Evolutionary conservation across 2,797 vertebrate genomes (phyloP), one percentile per base, ranked within the genome.

Genomic region (Oryzias dopingdopingensis): DNA sequence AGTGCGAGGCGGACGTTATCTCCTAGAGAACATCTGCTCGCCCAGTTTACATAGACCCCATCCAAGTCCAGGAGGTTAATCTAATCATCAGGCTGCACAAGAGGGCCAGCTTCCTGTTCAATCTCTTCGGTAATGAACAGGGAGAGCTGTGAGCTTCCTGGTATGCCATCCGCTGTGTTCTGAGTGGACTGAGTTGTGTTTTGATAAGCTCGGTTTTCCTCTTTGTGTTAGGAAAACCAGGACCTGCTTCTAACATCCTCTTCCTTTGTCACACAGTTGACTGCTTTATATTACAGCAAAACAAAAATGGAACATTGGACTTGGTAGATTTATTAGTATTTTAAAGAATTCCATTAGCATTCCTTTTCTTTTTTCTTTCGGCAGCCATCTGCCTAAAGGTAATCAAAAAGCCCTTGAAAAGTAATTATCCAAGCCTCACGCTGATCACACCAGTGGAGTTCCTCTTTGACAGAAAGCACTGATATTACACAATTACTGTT

Each of bases 1-100:
- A 80, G 82, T 37, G 46, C 46, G 70, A 83, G 79, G 81, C 80
- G 75, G 61, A 60, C 60, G 78, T 88, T 93, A 93, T 93, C 92
- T 92, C 77, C 82, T 82, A 83, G 91, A 90, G 90, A 90, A 92
- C 92, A 93, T 93, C 92, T 90, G 88, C 12, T 86, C 80, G 76
- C 79, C n/a, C 67, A 77, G 90, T 92, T 87, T 86, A 86, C 86
- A 83, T 80, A 85, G 85, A 65, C 65, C 59, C 65, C 86, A 60
- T 89, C 83, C 72, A 85, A 67, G 84, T 77, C 84, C 84, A 77
- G 83, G 86, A 91, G 86, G 82, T 90, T 86, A 91, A 92, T 90
- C 85, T 84, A 91, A 86, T 90, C 89, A 88, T 81, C 85, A 90
- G 86, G 76, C 86, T 76, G 89, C 78, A 87, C 84, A 92, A 91